phyloP scores from a whole-genome alignment of 2,797 vertebrate genomes.

The Peromyscus nudipes region DNA sequence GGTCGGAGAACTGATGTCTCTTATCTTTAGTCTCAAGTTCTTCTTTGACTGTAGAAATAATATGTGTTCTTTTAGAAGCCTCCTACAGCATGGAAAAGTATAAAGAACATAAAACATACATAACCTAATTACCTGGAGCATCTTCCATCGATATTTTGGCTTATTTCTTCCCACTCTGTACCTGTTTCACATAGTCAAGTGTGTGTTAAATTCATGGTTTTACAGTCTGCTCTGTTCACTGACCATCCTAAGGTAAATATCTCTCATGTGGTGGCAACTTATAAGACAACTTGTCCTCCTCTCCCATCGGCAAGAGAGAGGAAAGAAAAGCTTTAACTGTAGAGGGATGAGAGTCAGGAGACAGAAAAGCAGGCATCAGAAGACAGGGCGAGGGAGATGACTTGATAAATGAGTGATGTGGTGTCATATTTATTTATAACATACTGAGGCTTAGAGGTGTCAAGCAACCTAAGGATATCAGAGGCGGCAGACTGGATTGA shows the following conservation, averaged over 20 bases:
- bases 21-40: constrained; percentile 16
- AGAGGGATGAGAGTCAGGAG: background rate
- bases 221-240: background rate
- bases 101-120: background rate
- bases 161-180: constrained; percentile 5
- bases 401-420: too few species aligned
- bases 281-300: background rate
- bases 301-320: background rate
- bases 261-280: background rate
- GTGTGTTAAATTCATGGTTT: background rate
- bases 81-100: background rate
- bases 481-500: background rate
- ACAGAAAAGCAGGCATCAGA: background rate
- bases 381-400: background rate
- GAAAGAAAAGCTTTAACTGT: background rate
- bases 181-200: background rate
- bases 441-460: background rate
- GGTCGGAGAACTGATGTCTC: background rate
- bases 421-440: too few species aligned
- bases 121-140: background rate
- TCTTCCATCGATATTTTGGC: background rate
- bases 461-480: background rate
- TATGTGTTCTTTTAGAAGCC: background rate
- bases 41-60: constrained; percentile 5
- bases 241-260: background rate